phyloP scores from a whole-genome alignment of 1,140 invertebrate genomes.

The Pseudomyrmex cubaensis region DNA sequence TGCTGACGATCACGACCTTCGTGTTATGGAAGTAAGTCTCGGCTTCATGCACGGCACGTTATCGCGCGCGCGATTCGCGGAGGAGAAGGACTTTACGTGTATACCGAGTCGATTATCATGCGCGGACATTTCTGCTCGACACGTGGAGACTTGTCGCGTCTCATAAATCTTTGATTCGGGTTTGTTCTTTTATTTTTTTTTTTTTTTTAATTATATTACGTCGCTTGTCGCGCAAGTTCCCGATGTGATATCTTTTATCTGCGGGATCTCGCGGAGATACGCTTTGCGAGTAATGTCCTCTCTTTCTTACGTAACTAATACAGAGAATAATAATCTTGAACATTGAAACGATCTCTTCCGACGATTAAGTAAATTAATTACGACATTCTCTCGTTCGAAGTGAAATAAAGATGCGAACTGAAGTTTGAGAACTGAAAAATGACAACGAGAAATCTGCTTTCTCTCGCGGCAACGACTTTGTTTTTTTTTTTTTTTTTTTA shows the following conservation, averaged over 20 bases:
- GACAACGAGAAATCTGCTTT: conserved; percentile 28
- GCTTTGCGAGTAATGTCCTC: no score
- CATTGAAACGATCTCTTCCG: no score
- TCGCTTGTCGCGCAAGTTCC: no score
- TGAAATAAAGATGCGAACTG: no score
- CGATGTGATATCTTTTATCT: no score
- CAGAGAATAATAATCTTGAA: no score
- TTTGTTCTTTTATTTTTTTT: no score
- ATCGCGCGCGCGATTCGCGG: neutral
- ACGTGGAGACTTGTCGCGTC: neutral
- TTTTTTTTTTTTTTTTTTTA: neutral
- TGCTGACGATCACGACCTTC: conserved; percentile 90
- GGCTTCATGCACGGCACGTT: conserved; percentile 24
- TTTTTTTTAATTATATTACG: no score
- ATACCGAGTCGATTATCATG: conserved; percentile 17
- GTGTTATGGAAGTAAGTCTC: conserved; percentile 91
- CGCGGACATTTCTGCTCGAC: conserved; percentile 12
- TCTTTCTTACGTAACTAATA: no score
- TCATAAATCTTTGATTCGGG: no score
- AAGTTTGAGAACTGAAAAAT: neutral
- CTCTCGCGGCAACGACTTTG: conserved; percentile 13
- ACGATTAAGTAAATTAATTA: neutral
- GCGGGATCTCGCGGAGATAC: no score
- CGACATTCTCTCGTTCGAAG: neutral
- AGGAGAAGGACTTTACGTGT: neutral